Conservation (phyloP, 2,113 vertebrate genomes). For the Lucifuga dentata region DNA sequence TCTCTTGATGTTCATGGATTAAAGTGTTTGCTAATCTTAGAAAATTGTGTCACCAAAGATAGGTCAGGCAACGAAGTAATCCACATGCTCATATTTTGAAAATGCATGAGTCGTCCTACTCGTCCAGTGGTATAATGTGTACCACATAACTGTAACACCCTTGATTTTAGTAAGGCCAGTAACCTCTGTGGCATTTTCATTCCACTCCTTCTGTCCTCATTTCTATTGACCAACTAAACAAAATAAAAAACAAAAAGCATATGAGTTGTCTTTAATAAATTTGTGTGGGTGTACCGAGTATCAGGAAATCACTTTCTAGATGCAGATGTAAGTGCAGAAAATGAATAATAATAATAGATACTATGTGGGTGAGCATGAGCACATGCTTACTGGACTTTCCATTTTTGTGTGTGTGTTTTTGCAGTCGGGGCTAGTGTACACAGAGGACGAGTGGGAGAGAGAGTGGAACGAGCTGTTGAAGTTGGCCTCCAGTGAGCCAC, state of each 20-base stretch:
- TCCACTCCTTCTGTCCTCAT: too few species aligned
- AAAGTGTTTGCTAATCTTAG: slow-evolving; percentile 47
- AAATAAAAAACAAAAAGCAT: too few species aligned
- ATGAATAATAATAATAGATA: slow-evolving; percentile 33
- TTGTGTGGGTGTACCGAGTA: neutral
- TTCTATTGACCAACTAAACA: too few species aligned
- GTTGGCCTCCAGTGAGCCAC: slow-evolving; percentile 96
- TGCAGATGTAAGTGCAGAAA: slow-evolving; percentile 12
- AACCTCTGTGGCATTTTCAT: too few species aligned
- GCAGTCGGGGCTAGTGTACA: slow-evolving; percentile 96
- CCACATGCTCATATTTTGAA: slow-evolving; percentile 61
- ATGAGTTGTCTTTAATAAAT: too few species aligned
- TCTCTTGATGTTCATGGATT: slow-evolving; percentile 51
- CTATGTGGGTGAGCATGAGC: slow-evolving; percentile 42
- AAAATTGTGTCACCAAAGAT: slow-evolving; percentile 67
- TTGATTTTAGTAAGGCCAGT: too few species aligned
- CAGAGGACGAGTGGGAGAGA: slow-evolving; percentile 96
- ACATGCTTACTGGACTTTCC: slow-evolving; percentile 29
- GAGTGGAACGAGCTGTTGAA: slow-evolving; percentile 98
- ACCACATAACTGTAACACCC: too few species aligned
- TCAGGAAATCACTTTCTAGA: slow-evolving; percentile 11
- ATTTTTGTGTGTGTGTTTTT: slow-evolving; percentile 45
- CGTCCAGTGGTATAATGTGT: slow-evolving; percentile 35
- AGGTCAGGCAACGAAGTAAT: slow-evolving; percentile 59
- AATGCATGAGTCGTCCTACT: slow-evolving; percentile 34